Evolutionary conservation across 2,113 vertebrate genomes (phyloP).

Genomic region (Perca flavescens): DNA sequence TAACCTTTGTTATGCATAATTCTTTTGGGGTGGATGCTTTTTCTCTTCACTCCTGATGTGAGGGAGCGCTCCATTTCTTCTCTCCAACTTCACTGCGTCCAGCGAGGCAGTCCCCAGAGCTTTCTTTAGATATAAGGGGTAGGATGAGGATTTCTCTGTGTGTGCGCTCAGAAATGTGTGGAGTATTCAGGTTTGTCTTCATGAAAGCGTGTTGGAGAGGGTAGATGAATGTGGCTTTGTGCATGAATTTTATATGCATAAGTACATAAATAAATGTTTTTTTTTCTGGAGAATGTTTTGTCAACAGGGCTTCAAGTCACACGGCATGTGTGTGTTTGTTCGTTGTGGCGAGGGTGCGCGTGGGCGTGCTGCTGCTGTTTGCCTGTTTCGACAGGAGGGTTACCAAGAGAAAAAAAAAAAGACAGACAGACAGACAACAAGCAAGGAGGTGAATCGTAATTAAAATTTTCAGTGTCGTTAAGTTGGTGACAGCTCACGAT

Average conservation of each 20-base stretch:
- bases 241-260: slow-evolving; percentile 7
- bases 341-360: background rate
- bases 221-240: slow-evolving; percentile 44
- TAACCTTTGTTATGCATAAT: slow-evolving; percentile 76
- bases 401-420: slow-evolving; percentile 20
- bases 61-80: slow-evolving; percentile 60
- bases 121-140: slow-evolving; percentile 57
- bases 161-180: slow-evolving; percentile 9
- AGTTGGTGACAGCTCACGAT: slow-evolving; percentile 80
- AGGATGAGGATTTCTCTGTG: slow-evolving; percentile 22
- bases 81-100: slow-evolving; percentile 61
- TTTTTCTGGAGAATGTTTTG: slow-evolving; percentile 38
- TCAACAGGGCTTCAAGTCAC: slow-evolving; percentile 45
- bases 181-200: slow-evolving; percentile 22
- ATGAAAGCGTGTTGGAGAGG: slow-evolving; percentile 5
- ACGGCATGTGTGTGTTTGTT: slow-evolving; percentile 22
- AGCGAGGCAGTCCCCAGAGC: slow-evolving; percentile 71
- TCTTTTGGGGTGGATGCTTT: slow-evolving; percentile 57
- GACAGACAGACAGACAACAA: slow-evolving; percentile 61
- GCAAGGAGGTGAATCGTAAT: slow-evolving; percentile 77
- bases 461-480: slow-evolving; percentile 82
- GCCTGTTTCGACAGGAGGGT: slow-evolving; percentile 29
- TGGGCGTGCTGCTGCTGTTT: slow-evolving; percentile 17
- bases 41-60: slow-evolving; percentile 46
- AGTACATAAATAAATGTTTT: slow-evolving; percentile 31